Base-by-base conservation (phyloP, 2,113 vertebrate genomes). In the Toxostoma redivivum region DNA sequence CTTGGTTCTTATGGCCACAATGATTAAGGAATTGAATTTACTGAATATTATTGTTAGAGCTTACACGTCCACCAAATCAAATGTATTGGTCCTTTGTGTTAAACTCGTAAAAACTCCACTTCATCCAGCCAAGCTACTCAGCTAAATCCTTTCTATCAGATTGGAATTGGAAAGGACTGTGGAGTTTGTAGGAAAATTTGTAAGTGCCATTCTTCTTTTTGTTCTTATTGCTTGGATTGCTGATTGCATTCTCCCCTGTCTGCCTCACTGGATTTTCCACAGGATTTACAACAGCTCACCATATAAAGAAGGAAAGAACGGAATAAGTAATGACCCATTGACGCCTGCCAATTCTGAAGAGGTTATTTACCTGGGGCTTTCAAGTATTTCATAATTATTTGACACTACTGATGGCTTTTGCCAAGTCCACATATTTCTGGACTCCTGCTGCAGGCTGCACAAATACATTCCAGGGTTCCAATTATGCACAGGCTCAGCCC, bases 251-350 rank as follows among this genome's bases (percentile, higher is more conserved):
- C 83, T 96, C 64, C 88, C 65, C 62, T 92, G 86, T 53, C 74
- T 95, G 66, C 94, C 89, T 94, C 42, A 44, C 65, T 60, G 79
- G 87, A 91, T 97, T 95, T 86, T 90, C 94, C 66, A 89, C 21
- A 94, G 91, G 82, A 94, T 95, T 90, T 96, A 94, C 64, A 15
- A 85, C 76, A 89, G 40, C 54, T 95, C 83, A 73, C 90, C 28
- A 33, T 87, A 94, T 50, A 88, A 94, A 94, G 95, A 84, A 82
- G 87, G 80, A 94, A 96, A 90, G 73, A 90, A 90, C 74, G 94
- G 97, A 97, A 95, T 97, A 97, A 97, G 94, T 98, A 98, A 98
- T 94, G 81, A 96, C 90, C 86, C 73, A 92, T 84, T 91, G 88
- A 92, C 0, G 60, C 21, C 83, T 96, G 95, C 97, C 96, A 94